Evolutionary conservation across 2,113 vertebrate species (phyloP).

Genomic region (Archocentrus centrarchus): DNA sequence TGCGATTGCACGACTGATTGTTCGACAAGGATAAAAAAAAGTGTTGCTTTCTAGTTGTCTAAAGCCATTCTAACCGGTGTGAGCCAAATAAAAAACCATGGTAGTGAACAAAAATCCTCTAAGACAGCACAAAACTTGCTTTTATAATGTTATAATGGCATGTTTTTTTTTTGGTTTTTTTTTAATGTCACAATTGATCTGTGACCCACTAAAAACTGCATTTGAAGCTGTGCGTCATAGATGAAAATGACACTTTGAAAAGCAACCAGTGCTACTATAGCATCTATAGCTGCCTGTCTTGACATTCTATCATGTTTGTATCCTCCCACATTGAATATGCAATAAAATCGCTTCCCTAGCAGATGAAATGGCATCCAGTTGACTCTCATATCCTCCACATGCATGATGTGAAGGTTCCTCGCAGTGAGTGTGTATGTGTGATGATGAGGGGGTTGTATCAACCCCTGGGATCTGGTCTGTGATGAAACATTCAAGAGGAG

Average conservation of each 20-base stretch:
- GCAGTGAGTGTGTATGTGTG: slow-evolving; percentile 54
- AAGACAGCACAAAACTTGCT: neutral
- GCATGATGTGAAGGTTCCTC: slow-evolving; percentile 62
- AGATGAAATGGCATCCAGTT: slow-evolving; percentile 79
- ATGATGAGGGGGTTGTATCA: slow-evolving; percentile 60
- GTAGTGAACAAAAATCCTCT: neutral
- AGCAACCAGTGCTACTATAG: slow-evolving; percentile 29
- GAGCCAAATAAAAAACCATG: slow-evolving; percentile 2
- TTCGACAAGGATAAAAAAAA: neutral
- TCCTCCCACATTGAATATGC: slow-evolving; percentile 73
- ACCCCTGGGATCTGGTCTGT: slow-evolving; percentile 75
- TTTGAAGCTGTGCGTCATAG: slow-evolving; percentile 25
- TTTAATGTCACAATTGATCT: neutral
- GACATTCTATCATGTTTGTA: slow-evolving; percentile 71
- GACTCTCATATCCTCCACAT: slow-evolving; percentile 71
- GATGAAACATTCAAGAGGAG: slow-evolving; percentile 81
- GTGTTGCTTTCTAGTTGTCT: neutral
- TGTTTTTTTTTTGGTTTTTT: slow-evolving; percentile 3
- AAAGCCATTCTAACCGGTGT: neutral
- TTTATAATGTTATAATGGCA: neutral
- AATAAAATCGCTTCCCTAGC: slow-evolving; percentile 68
- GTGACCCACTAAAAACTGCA: slow-evolving; percentile 11
- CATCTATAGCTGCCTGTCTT: slow-evolving; percentile 44
- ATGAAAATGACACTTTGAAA: slow-evolving; percentile 51
- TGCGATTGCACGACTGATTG: slow-evolving; percentile 30